phyloP scores from a whole-genome alignment of 2,113 vertebrate species.

The Peromyscus polionotus region DNA sequence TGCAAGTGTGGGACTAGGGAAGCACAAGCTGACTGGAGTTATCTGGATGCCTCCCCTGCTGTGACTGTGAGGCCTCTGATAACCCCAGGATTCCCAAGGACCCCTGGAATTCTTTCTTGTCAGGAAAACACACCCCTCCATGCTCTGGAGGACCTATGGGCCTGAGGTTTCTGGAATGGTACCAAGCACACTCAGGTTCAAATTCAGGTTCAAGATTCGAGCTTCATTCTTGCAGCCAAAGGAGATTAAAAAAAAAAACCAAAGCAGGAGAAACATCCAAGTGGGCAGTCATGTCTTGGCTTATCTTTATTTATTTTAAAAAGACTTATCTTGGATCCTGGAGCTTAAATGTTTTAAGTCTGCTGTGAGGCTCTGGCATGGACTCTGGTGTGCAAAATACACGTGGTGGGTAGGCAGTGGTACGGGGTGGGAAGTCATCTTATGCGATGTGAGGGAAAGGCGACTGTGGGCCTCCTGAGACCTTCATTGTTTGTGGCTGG shows the following conservation, averaged over 20 bases:
- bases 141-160: background rate
- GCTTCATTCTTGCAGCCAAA: background rate
- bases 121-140: background rate
- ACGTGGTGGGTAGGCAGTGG: slow-evolving; percentile 57
- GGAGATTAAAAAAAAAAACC: slow-evolving; percentile 23
- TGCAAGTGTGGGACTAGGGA: background rate
- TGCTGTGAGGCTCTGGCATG: slow-evolving; percentile 63
- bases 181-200: background rate
- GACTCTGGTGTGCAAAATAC: slow-evolving; percentile 58
- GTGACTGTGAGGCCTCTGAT: background rate
- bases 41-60: background rate
- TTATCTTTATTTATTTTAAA: slow-evolving; percentile 75
- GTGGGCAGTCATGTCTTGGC: background rate
- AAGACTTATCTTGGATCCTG: slow-evolving; percentile 49
- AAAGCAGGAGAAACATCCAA: background rate
- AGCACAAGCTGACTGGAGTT: background rate
- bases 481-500: slow-evolving; percentile 70
- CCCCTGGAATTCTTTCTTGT: background rate
- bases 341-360: slow-evolving; percentile 53
- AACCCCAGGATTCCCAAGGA: background rate
- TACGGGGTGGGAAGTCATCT: slow-evolving; percentile 67
- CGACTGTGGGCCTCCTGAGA: slow-evolving; percentile 66
- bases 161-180: slow-evolving; percentile 21
- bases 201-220: slow-evolving; percentile 41
- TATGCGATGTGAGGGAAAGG: slow-evolving; percentile 74